Evolutionary conservation across 2,797 vertebrate species (phyloP).

Genomic region (Lutjanus argentimaculatus): DNA sequence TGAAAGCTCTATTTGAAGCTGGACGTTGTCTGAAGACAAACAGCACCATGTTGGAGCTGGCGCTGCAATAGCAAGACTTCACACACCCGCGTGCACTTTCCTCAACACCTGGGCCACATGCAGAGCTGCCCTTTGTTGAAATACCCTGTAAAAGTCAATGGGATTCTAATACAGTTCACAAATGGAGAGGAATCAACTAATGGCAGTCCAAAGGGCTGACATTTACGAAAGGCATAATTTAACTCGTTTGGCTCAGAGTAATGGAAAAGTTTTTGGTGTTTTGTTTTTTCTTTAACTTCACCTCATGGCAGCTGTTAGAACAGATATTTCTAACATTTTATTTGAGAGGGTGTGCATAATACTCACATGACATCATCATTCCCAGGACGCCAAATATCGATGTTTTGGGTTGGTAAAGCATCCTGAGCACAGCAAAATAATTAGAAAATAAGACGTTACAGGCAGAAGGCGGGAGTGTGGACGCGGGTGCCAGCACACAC

Average conservation of each 20-base stretch:
- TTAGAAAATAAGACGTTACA: no score
- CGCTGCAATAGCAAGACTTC: conserved; percentile 40
- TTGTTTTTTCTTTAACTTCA: conserved; percentile 15
- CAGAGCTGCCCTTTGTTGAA: conserved; percentile 67
- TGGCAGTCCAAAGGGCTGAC: conserved; percentile 55
- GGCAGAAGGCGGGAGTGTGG: no score
- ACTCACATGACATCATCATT: no score
- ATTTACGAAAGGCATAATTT: conserved; percentile 70
- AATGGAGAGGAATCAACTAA: conserved; percentile 60
- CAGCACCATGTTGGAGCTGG: neutral
- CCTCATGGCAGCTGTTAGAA: neutral
- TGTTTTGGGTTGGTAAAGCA: no score
- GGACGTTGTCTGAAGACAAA: conserved; percentile 16
- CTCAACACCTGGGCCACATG: conserved; percentile 57
- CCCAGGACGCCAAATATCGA: no score
- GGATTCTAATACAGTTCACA: conserved; percentile 48
- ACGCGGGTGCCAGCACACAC: no score
- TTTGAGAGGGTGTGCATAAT: no score
- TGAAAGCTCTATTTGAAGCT: conserved; percentile 40
- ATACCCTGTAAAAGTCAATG: conserved; percentile 69
- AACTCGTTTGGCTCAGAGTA: neutral
- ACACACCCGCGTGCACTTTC: conserved; percentile 7
- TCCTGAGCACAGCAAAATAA: no score
- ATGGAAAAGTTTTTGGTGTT: conserved; percentile 9
- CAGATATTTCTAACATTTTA: no score